Evolutionary conservation across 2,113 vertebrate genomes (phyloP).

Genomic region (Helogale parvula): DNA sequence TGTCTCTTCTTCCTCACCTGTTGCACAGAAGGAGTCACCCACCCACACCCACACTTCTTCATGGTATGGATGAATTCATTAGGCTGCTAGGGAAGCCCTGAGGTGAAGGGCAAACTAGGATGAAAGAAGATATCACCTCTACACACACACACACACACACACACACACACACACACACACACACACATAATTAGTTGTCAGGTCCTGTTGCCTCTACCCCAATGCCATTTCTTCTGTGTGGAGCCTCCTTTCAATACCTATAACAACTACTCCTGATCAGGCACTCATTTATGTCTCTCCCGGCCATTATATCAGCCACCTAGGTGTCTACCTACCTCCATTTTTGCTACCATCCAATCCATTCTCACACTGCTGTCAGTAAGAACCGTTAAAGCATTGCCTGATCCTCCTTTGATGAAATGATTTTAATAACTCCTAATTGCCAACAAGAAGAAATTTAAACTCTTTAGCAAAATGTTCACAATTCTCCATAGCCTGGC

Average conservation of each 20-base stretch:
- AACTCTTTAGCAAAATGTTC: constrained; percentile 25
- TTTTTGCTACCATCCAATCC: not conserved
- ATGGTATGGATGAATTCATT: not conserved
- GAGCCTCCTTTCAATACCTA: not conserved
- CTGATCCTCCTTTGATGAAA: not conserved
- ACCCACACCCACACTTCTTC: not conserved
- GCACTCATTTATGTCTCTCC: not conserved
- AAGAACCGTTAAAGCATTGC: not conserved
- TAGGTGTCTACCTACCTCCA: not conserved
- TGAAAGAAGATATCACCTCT: not conserved
- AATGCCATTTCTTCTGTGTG: not conserved
- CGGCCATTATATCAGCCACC: not conserved
- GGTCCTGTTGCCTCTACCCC: not conserved
- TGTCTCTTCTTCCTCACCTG: not conserved
- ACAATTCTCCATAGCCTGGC: not conserved
- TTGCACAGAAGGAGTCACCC: not conserved
- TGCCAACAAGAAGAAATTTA: not conserved
- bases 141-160: not conserved
- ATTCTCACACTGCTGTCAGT: not conserved
- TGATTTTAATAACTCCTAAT: not conserved
- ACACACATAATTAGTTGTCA: not conserved
- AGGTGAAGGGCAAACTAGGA: not conserved
- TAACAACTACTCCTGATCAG: not conserved
- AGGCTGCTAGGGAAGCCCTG: not conserved
- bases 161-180: not conserved